Conservation (phyloP, 2,113 vertebrate species). For the Odontesthes bonariensis region DNA sequence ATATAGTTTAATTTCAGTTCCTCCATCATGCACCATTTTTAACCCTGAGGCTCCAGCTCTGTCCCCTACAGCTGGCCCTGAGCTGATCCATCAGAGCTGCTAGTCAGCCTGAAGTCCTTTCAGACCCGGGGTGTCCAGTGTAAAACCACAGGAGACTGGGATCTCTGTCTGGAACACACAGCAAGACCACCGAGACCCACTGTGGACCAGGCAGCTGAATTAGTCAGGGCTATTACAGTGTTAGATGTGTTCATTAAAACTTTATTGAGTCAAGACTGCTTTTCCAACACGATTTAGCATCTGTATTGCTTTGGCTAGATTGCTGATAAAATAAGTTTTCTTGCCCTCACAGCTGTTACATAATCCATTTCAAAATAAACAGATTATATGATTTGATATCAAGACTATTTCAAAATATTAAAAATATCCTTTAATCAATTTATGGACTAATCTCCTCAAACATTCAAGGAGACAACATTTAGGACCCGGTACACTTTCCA, state of each 20-base stretch:
- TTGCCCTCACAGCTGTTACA: neutral
- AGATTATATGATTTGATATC: neutral
- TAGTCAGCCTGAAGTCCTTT: conserved; percentile 48
- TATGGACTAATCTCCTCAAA: neutral
- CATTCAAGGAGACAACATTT: neutral
- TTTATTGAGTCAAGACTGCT: conserved; percentile 61
- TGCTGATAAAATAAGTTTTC: neutral
- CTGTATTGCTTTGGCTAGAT: neutral
- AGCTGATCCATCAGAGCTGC: conserved; percentile 78
- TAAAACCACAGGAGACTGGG: conserved; percentile 65
- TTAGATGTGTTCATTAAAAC: conserved; percentile 70
- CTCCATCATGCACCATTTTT: conserved; percentile 27
- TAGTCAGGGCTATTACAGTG: conserved; percentile 74
- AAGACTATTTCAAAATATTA: neutral
- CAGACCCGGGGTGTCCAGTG: conserved; percentile 64
- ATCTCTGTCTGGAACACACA: conserved; percentile 78
- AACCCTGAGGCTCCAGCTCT: conserved; percentile 44
- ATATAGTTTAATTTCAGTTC: conserved; percentile 24
- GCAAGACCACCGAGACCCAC: conserved; percentile 64
- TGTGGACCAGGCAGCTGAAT: conserved; percentile 67
- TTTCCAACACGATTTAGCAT: conserved; percentile 31
- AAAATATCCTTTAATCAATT: neutral
- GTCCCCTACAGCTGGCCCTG: conserved; percentile 50
- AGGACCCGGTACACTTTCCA: neutral
- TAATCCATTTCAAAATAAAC: neutral